These are phyloP conservation scores for Formica selysi DNA, from an alignment of 1,140 invertebrate genomes.

Conservation along the genomic window DNA sequence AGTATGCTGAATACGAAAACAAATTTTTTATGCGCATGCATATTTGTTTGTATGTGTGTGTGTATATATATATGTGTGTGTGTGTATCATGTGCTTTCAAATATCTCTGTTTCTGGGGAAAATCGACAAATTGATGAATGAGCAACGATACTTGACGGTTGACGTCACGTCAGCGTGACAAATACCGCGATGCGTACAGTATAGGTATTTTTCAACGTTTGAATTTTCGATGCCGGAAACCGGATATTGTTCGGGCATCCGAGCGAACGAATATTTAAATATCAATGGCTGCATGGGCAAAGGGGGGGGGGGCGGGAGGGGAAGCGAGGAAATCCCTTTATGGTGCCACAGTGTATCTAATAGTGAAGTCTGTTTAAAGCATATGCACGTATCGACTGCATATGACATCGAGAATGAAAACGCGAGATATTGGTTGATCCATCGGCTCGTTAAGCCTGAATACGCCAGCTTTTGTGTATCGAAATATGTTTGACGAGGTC, in stretches of 20 bases:
- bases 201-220: conserved; percentile 47
- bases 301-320: conserved; percentile 20
- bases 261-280: conserved; percentile 58
- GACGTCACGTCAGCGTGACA: conserved; percentile 43
- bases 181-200: conserved; percentile 11
- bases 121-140: conserved; percentile 55
- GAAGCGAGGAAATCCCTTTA: neutral
- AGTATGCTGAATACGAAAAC: neutral
- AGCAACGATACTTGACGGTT: conserved; percentile 26
- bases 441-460: conserved; percentile 14
- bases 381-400: conserved; percentile 22
- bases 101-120: conserved; percentile 12
- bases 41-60: too few species aligned
- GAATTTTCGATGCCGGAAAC: conserved; percentile 43
- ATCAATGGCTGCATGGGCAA: conserved; percentile 28
- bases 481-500: neutral
- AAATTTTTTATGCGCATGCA: neutral
- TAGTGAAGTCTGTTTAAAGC: conserved; percentile 30
- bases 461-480: neutral
- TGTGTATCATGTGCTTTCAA: neutral
- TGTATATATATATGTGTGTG: too few species aligned
- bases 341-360: neutral
- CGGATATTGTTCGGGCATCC: conserved; percentile 28
- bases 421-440: conserved; percentile 7
- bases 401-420: conserved; percentile 6